A percentile compares a stretch with the other conserved stretches of the same genome.
These are phyloP conservation scores for Pachycephala philippinensis DNA, from an alignment of 2,113 vertebrate genomes.

Conservation along the genomic window DNA sequence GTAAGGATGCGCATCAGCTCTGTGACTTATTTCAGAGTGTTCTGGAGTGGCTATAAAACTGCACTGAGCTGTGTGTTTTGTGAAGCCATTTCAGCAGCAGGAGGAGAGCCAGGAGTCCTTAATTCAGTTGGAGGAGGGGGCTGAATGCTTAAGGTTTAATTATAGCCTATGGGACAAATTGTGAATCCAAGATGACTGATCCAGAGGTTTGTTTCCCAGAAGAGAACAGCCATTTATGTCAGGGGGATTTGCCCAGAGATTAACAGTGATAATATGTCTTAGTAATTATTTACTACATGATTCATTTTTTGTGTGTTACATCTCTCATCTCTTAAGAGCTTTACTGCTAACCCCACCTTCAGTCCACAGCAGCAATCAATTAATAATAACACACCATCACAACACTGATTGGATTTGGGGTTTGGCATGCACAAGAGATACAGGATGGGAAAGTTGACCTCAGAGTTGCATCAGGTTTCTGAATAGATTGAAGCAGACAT, in stretches of 20 bases:
- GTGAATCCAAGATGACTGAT: neutral
- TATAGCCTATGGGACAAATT: neutral
- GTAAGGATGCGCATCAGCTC: neutral
- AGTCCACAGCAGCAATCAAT: neutral
- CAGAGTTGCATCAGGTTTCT: neutral
- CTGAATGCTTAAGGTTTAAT: neutral
- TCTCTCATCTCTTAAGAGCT: slow-evolving; percentile 15
- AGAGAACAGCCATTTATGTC: neutral
- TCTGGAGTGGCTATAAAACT: neutral
- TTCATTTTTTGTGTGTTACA: slow-evolving; percentile 18
- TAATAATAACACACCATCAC: neutral
- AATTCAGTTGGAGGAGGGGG: neutral
- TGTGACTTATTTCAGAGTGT: neutral
- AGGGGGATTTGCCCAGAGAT: slow-evolving; percentile 35
- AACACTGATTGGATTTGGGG: neutral
- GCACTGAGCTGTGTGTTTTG: neutral
- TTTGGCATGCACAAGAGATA: neutral
- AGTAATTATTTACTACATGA: slow-evolving; percentile 44
- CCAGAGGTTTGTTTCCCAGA: slow-evolving; percentile 10
- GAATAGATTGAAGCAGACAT: neutral
- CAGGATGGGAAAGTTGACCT: neutral
- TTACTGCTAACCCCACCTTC: neutral
- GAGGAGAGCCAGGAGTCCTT: neutral
- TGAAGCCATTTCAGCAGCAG: neutral
- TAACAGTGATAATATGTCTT: slow-evolving; percentile 36